Percentiles rank a stretch among this genome's conserved stretches.
Evolutionary conservation across 2,797 vertebrate genomes (phyloP).

Genomic region (Myripristis jacobus): DNA sequence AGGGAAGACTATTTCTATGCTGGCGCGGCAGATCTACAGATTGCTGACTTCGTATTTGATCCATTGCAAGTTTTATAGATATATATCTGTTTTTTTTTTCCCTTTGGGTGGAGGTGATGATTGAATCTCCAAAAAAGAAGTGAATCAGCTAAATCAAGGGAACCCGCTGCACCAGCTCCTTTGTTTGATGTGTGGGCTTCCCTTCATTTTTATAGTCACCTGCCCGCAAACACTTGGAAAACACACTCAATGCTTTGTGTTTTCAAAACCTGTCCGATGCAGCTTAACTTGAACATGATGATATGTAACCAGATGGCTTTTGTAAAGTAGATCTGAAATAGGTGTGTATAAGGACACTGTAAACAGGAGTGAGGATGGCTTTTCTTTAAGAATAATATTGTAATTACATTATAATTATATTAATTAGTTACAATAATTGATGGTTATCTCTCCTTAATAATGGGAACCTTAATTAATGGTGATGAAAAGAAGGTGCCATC

Average conservation of each 20-base stretch:
- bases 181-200: conserved; percentile 5
- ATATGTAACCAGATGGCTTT: conserved; percentile 7
- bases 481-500: too few species aligned
- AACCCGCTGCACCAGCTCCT: conserved; percentile 3
- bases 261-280: conserved; percentile 8
- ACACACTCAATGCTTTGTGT: conserved; percentile 8
- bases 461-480: too few species aligned
- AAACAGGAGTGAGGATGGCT: not conserved
- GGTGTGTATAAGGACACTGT: not conserved
- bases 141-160: conserved; percentile 42
- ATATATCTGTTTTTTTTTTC: conserved; percentile 26
- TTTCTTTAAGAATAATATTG: too few species aligned
- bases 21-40: conserved; percentile 52
- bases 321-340: conserved; percentile 13
- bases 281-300: conserved; percentile 17
- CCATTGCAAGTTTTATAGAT: conserved; percentile 37
- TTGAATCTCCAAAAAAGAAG: conserved; percentile 31
- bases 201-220: not conserved
- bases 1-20: conserved; percentile 42
- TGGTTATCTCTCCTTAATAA: too few species aligned
- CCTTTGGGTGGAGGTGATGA: conserved; percentile 1
- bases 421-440: too few species aligned
- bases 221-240: not conserved
- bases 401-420: too few species aligned
- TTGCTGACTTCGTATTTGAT: conserved; percentile 59